Base-by-base conservation (phyloP, 2,888 invertebrate genomes). In the Tipula unca region DNA sequence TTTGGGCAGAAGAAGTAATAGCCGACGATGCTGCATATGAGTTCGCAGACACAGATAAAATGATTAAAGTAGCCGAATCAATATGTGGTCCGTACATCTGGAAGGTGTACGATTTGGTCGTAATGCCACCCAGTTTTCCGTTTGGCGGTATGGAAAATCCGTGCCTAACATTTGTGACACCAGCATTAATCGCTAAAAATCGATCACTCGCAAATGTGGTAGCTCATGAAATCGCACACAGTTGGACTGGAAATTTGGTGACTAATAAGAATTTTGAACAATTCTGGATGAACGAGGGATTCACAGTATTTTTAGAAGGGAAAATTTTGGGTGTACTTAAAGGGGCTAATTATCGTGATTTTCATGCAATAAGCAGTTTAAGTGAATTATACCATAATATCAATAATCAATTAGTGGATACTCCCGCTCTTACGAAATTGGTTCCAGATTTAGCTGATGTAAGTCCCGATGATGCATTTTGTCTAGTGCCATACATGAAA, bases 71-170 rank as follows among this genome's bases (percentile, higher is more conserved):
- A 0, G 98, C 98, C 0, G 97, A 98, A 89, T 93, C 93, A 1
- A 91, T 98, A 87, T 95, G 97, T 89, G 98, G 98, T 0, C 95
- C 95, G 0, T 98, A 98, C 90, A 95, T 96, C 85, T 98, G 98
- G 98, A 95, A 95, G 6, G 93, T 94, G 87, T 99, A 98, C 90
- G 98, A 98, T 91, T 89, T 96, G 86, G 91, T 99, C 48, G 96
- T 98, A 82, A 92, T 99, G 89, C 98, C 98, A 0, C 97, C 98
- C 0, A 90, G 90, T 1, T 99, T 98, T 92, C 97, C 98, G 0
- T 98, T 94, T 89, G 98, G 98, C 0, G 98, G 98, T 20, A 99
- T 99, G 98, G 98, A 99, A 91, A 98, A 99, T 92, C 98, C 98
- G 0, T 98, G 98, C 89, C 91, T 99, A 85, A 98, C 98, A 0